These are phyloP conservation scores for Phoenicopterus ruber DNA, from an alignment of 2,113 vertebrate genomes.

Conservation along the genomic window DNA sequence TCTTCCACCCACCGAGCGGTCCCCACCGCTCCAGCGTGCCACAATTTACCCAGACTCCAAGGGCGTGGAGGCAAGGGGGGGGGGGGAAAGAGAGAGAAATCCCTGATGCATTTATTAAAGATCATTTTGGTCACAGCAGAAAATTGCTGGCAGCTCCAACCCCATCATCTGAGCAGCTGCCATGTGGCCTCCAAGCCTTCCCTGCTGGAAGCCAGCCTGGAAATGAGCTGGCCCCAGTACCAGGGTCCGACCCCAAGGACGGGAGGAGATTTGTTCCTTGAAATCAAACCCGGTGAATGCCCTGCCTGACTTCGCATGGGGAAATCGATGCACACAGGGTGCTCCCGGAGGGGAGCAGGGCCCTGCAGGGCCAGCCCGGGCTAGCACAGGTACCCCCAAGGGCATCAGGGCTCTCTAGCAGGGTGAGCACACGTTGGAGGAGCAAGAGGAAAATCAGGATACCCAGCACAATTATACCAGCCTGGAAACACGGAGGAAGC, in stretches of 20 bases:
- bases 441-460: not conserved
- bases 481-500: not conserved
- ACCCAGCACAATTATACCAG: not conserved
- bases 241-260: not conserved
- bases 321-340: not conserved
- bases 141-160: constrained; percentile 20
- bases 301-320: not conserved
- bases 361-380: not conserved
- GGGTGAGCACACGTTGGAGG: not conserved
- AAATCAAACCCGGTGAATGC: not conserved
- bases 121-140: constrained; percentile 23
- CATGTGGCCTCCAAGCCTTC: constrained; percentile 14
- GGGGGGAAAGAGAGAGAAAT: not conserved
- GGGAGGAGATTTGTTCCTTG: not conserved
- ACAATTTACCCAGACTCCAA: not conserved
- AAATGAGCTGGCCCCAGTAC: not conserved
- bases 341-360: not conserved
- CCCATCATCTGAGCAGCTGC: constrained; percentile 4
- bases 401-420: not conserved
- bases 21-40: accelerated
- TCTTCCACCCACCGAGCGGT: not conserved
- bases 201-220: constrained; percentile 24
- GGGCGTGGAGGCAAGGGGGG: accelerated
- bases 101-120: not conserved
- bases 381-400: not conserved